Conservation (phyloP, 2,113 vertebrate species). For the Callopanchax toddi region DNA sequence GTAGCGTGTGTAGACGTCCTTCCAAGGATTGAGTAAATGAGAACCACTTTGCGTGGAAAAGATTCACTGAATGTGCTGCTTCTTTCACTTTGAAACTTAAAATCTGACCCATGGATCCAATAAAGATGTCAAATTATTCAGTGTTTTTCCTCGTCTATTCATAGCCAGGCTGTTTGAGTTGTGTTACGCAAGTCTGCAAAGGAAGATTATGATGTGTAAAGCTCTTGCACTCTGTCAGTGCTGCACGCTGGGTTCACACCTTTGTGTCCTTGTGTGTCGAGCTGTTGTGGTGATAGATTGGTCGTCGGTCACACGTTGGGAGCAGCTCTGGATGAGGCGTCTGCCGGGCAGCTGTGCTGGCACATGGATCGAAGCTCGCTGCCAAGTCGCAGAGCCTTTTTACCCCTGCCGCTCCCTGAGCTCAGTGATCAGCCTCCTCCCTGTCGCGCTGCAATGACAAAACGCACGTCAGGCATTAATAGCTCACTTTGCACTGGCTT, state of each 20-base stretch:
- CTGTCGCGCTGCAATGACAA: constrained; percentile 63
- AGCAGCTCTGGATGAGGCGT: constrained; percentile 60
- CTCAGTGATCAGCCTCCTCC: constrained; percentile 61
- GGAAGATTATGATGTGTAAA: constrained; percentile 50
- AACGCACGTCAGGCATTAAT: constrained; percentile 70
- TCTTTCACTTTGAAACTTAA: constrained; percentile 19
- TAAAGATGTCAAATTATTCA: constrained; percentile 25
- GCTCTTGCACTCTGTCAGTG: constrained; percentile 38
- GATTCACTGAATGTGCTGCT: constrained; percentile 10
- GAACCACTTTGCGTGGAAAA: constrained; percentile 6
- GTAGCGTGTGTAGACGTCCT: constrained; percentile 17
- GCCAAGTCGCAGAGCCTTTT: constrained; percentile 69
- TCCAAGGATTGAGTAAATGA: constrained; percentile 26
- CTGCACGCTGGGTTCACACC: constrained; percentile 57
- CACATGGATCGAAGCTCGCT: constrained; percentile 44
- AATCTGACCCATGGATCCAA: constrained; percentile 27
- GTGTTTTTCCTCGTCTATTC: constrained; percentile 12
- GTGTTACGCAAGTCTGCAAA: constrained; percentile 22
- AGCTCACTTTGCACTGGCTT: constrained; percentile 62
- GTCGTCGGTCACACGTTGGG: constrained; percentile 43
- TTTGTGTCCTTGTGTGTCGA: constrained; percentile 67
- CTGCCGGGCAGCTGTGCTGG: constrained; percentile 78
- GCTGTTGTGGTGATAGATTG: constrained; percentile 66
- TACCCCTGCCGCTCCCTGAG: constrained; percentile 60
- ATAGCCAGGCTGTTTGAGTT: constrained; percentile 40